Evolutionary conservation across 2,888 invertebrate genomes (phyloP).

Genomic region (Leptinotarsa haldemani): DNA sequence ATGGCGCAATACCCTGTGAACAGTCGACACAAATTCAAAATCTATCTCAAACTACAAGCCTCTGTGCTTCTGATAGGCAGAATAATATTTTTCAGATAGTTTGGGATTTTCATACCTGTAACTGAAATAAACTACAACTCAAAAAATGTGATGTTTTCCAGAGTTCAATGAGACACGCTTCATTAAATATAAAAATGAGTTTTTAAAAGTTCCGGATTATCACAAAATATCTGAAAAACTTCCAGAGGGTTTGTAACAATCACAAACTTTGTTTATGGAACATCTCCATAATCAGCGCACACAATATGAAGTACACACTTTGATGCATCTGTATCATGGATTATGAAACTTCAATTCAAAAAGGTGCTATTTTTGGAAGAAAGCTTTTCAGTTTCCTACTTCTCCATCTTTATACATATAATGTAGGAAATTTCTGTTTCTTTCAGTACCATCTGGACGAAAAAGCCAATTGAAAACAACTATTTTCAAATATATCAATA

Average conservation of each 20-base stretch:
- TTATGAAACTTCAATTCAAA: too few species aligned
- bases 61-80: constrained; percentile 28
- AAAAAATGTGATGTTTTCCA: neutral
- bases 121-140: neutral
- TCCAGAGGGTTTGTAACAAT: neutral
- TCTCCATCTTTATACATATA: too few species aligned
- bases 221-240: too few species aligned
- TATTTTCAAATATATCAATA: too few species aligned
- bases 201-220: too few species aligned
- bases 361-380: too few species aligned
- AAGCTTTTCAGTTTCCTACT: too few species aligned
- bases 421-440: too few species aligned
- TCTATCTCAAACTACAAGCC: constrained; percentile 45
- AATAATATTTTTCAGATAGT: constrained; percentile 4
- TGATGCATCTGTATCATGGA: neutral
- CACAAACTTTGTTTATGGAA: constrained; percentile 23
- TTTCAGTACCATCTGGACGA: too few species aligned
- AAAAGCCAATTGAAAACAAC: too few species aligned
- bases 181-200: neutral
- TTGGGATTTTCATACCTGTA: neutral
- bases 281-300: constrained; percentile 19
- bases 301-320: neutral
- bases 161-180: neutral
- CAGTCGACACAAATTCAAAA: constrained; percentile 50
- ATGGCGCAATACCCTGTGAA: constrained; percentile 62